Percentiles rank a stretch among this genome's conserved stretches.
phyloP scores from a whole-genome alignment of 2,797 vertebrate genomes.

The Pseudocheirus occidentalis region DNA sequence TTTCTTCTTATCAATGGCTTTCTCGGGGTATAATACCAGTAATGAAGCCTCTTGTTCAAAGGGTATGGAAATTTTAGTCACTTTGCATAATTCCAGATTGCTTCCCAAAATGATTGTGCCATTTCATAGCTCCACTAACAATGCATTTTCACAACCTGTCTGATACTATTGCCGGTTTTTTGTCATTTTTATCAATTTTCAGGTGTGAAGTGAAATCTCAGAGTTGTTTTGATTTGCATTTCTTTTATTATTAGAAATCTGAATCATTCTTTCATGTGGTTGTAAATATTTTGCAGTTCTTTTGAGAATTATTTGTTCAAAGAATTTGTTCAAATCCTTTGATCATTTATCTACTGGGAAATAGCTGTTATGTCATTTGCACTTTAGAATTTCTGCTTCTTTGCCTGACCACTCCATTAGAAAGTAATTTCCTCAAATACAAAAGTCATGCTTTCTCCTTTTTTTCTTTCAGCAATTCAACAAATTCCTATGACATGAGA shows the following conservation, averaged over 20 bases:
- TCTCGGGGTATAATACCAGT: background rate
- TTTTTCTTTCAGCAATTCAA: background rate
- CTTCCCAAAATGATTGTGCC: background rate
- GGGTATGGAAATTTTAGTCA: background rate
- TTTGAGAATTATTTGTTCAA: background rate
- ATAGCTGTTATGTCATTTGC: background rate
- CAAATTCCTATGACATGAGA: background rate
- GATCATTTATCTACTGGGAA: background rate
- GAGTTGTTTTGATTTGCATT: background rate
- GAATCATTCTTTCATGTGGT: background rate
- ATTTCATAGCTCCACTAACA: background rate
- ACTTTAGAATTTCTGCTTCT: background rate
- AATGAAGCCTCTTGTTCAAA: background rate
- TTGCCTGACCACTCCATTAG: background rate
- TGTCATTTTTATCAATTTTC: background rate
- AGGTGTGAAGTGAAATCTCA: background rate
- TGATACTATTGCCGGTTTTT: background rate
- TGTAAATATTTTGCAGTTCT: background rate
- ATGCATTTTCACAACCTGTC: background rate
- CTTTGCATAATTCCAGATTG: background rate
- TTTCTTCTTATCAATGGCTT: background rate
- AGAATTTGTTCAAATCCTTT: background rate
- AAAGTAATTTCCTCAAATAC: slow-evolving; percentile 42
- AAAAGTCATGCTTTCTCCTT: background rate
- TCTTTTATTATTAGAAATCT: background rate